phyloP scores from a whole-genome alignment of 1,140 invertebrate genomes.

The Neodiprion fabricii region DNA sequence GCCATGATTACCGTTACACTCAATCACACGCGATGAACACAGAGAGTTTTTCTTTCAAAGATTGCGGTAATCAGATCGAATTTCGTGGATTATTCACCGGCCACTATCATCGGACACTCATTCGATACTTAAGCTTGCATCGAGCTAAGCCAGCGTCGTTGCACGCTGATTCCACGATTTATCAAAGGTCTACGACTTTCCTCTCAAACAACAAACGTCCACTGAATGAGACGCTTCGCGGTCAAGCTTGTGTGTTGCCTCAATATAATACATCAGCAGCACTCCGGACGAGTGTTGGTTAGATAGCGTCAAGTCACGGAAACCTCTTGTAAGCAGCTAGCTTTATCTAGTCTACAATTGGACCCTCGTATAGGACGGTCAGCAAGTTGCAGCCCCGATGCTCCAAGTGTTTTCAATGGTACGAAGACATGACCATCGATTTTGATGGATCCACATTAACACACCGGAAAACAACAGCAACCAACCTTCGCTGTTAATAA shows the following conservation, averaged over 20 bases:
- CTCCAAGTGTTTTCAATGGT: too few species aligned
- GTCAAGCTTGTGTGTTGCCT: background rate
- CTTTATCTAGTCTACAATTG: background rate
- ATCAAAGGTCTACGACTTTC: background rate
- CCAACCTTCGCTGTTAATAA: too few species aligned
- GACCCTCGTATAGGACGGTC: background rate
- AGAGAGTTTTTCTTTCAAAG: background rate
- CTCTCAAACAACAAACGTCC: background rate
- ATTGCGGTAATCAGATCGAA: background rate
- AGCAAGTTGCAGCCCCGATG: too few species aligned
- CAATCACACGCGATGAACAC: background rate
- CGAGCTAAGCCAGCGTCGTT: background rate
- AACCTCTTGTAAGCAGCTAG: background rate
- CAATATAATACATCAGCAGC: background rate
- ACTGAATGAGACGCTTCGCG: background rate
- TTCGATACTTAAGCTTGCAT: background rate
- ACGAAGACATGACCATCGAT: too few species aligned
- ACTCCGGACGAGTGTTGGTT: background rate
- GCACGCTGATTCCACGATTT: background rate
- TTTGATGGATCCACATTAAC: too few species aligned
- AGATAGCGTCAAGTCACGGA: background rate
- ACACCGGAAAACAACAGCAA: too few species aligned
- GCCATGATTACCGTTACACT: constrained; percentile 4
- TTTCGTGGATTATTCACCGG: background rate
- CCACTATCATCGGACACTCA: background rate